phyloP scores from a whole-genome alignment of 2,888 invertebrate species.

The Bombylius major region DNA sequence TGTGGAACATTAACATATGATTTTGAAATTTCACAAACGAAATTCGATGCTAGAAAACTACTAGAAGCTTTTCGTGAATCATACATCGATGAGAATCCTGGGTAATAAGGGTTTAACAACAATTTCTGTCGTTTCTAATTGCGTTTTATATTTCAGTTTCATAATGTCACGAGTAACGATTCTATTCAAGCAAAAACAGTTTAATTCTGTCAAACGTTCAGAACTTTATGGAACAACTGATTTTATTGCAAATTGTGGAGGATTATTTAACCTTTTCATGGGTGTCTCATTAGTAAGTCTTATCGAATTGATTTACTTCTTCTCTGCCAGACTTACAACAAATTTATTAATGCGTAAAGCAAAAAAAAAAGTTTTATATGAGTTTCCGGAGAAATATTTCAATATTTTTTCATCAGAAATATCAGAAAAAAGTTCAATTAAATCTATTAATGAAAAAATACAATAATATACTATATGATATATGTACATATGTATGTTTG shows the following conservation, averaged over 20 bases:
- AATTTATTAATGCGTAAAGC: conserved; percentile 27
- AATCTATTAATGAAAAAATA: too few relatives aligned
- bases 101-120: conserved; percentile 1
- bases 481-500: too few relatives aligned
- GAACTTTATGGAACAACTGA: conserved; percentile 54
- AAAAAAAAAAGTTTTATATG: background rate
- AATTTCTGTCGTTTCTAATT: background rate
- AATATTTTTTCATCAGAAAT: too few relatives aligned
- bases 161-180: conserved; percentile 48
- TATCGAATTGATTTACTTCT: conserved; percentile 42
- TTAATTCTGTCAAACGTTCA: conserved; percentile 51
- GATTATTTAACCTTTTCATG: conserved; percentile 43
- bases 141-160: conserved; percentile 31
- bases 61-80: conserved; percentile 1
- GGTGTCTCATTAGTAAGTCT: conserved; percentile 33
- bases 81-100: conserved; percentile 18
- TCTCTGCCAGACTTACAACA: conserved; percentile 36
- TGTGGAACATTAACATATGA: conserved; percentile 31
- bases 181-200: conserved; percentile 59
- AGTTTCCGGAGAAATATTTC: too few relatives aligned
- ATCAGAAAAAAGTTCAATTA: too few relatives aligned
- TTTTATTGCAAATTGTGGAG: conserved; percentile 56
- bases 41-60: conserved; percentile 20
- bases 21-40: conserved; percentile 30
- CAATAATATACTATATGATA: too few relatives aligned